Evolutionary conservation across 2,797 vertebrate species (phyloP).

Genomic region (Glyptemys insculpta): DNA sequence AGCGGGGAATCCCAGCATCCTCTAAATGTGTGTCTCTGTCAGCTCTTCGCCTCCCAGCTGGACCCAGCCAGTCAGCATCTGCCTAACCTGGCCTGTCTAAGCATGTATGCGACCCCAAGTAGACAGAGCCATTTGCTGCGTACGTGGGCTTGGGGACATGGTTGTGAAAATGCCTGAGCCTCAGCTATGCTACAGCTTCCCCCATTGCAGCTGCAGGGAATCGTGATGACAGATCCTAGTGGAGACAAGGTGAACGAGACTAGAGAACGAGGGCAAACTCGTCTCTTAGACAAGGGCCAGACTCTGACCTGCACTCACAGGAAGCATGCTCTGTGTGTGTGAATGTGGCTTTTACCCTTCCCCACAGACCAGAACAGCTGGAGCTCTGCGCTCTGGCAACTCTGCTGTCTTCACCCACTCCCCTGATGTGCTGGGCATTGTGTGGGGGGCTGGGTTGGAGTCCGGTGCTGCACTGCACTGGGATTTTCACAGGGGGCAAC

Average conservation of each 20-base stretch:
- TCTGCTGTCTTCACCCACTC: background rate
- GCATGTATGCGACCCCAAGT: background rate
- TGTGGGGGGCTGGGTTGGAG: background rate
- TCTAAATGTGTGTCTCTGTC: background rate
- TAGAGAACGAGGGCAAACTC: rapidly evolving
- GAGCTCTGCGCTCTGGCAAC: background rate
- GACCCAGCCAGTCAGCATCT: background rate
- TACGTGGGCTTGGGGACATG: background rate
- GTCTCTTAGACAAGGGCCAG: background rate
- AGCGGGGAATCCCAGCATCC: background rate
- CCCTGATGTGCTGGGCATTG: background rate
- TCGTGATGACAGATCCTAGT: background rate
- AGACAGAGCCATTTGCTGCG: background rate
- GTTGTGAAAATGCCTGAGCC: background rate
- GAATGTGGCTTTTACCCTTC: background rate
- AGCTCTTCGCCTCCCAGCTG: background rate
- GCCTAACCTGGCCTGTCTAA: background rate
- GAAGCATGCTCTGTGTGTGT: background rate
- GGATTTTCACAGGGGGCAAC: too few species aligned
- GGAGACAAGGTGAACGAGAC: background rate
- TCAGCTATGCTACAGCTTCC: background rate
- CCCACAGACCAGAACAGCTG: background rate
- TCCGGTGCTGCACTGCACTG: background rate
- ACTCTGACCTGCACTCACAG: background rate
- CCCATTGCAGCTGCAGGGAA: background rate